Conservation (phyloP, 2,888 invertebrate species). For the Uropetala carovei region DNA sequence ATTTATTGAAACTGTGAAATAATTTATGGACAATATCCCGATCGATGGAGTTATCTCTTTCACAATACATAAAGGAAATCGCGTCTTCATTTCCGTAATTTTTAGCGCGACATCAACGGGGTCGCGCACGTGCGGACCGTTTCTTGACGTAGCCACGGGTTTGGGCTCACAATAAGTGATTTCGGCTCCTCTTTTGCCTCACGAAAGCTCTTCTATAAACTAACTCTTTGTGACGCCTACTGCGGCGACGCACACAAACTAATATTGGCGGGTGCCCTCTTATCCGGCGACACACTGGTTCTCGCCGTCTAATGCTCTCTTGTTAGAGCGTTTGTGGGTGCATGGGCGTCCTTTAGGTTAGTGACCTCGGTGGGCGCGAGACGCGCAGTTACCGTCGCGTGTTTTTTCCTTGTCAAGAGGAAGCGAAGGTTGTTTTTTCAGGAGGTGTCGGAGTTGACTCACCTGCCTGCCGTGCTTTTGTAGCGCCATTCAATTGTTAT, state of each 20-base stretch:
- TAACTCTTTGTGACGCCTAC: neutral
- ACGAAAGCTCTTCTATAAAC: neutral
- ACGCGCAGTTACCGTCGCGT: neutral
- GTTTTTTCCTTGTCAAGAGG: neutral
- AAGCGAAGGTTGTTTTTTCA: neutral
- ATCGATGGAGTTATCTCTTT: no score
- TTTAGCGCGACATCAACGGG: neutral
- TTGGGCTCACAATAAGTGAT: neutral
- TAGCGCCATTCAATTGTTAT: no score
- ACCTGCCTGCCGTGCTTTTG: no score
- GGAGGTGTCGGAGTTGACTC: no score
- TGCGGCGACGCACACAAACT: neutral
- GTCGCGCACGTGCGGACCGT: slow-evolving; percentile 23
- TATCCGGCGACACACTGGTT: neutral
- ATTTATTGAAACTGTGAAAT: no score
- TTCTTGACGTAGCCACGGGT: neutral
- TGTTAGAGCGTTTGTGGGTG: slow-evolving; percentile 8
- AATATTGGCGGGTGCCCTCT: neutral
- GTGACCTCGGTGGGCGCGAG: slow-evolving; percentile 12
- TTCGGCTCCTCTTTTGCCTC: neutral
- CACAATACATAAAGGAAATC: neutral
- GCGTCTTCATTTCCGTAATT: neutral
- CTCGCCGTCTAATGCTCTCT: neutral
- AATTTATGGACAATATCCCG: no score
- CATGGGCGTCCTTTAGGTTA: neutral